Evolutionary conservation across 2,888 invertebrate species (phyloP).

Genomic region (Cheilosia scutellata): DNA sequence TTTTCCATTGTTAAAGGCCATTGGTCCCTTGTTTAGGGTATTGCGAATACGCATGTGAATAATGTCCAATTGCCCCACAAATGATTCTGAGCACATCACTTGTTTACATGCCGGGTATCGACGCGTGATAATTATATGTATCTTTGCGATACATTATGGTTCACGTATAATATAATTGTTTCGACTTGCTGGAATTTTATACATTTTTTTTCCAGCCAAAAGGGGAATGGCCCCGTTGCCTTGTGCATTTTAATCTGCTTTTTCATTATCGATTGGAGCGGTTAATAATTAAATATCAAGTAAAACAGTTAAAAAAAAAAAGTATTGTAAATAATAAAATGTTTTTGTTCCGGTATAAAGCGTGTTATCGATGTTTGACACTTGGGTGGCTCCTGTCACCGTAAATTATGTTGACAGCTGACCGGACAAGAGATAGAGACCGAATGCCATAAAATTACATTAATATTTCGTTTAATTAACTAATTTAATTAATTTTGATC

Average conservation of each 20-base stretch:
- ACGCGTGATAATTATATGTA: slow-evolving; percentile 41
- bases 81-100: slow-evolving; percentile 27
- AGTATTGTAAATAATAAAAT: slow-evolving; percentile 44
- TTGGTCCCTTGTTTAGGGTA: slow-evolving; percentile 17
- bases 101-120: slow-evolving; percentile 29
- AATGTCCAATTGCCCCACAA: slow-evolving; percentile 27
- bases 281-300: slow-evolving; percentile 42
- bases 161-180: slow-evolving; percentile 20
- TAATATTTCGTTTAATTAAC: slow-evolving; percentile 65
- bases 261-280: slow-evolving; percentile 55
- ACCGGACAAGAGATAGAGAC: slow-evolving; percentile 17
- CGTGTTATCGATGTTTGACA: slow-evolving; percentile 71
- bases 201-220: neutral
- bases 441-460: slow-evolving; percentile 26
- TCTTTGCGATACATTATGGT: slow-evolving; percentile 13
- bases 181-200: neutral
- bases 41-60: neutral
- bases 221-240: slow-evolving; percentile 60
- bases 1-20: slow-evolving; percentile 10
- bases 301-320: neutral
- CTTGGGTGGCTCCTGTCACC: slow-evolving; percentile 44
- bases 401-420: slow-evolving; percentile 71
- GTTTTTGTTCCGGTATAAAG: slow-evolving; percentile 56
- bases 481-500: slow-evolving; percentile 73
- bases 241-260: slow-evolving; percentile 60